Evolutionary conservation across 2,888 invertebrate genomes (phyloP).

Genomic region (Parnassius smintheus): DNA sequence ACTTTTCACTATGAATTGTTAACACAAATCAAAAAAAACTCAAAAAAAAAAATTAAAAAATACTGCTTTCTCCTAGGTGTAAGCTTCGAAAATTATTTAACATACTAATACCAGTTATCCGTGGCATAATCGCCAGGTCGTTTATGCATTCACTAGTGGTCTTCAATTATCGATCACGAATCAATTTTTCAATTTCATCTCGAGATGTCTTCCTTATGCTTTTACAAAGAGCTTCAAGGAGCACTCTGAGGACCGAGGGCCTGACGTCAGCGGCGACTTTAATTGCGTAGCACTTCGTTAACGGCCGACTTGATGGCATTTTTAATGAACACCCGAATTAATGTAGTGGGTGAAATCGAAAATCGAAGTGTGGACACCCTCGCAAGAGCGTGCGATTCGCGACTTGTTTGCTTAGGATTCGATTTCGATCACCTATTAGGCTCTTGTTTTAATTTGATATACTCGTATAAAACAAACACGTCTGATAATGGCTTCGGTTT

Average conservation of each 20-base stretch:
- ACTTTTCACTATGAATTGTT: too few species aligned
- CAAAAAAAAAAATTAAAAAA: too few species aligned
- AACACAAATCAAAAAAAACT: too few species aligned
- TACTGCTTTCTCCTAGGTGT: too few species aligned
- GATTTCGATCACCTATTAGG: slow-evolving; percentile 51
- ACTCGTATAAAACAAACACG: slow-evolving; percentile 1
- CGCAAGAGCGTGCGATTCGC: slow-evolving; percentile 45
- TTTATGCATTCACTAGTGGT: slow-evolving; percentile 24
- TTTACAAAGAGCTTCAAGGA: slow-evolving; percentile 60
- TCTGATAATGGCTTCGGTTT: not conserved
- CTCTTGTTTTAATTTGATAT: slow-evolving; percentile 35
- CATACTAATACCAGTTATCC: not conserved
- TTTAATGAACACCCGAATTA: slow-evolving; percentile 81
- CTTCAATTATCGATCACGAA: slow-evolving; percentile 53
- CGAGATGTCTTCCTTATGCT: slow-evolving; percentile 62
- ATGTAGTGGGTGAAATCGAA: slow-evolving; percentile 79
- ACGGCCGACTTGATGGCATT: slow-evolving; percentile 78
- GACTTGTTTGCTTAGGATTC: slow-evolving; percentile 76
- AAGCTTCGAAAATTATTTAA: not conserved
- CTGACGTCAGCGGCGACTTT: slow-evolving; percentile 79
- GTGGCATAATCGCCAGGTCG: slow-evolving; percentile 12
- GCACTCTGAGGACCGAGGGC: slow-evolving; percentile 52
- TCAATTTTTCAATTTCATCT: slow-evolving; percentile 72
- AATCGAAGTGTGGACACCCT: slow-evolving; percentile 70
- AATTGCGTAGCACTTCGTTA: slow-evolving; percentile 81